phyloP scores from a whole-genome alignment of 2,888 invertebrate genomes.

The Ophioninae sp. region DNA sequence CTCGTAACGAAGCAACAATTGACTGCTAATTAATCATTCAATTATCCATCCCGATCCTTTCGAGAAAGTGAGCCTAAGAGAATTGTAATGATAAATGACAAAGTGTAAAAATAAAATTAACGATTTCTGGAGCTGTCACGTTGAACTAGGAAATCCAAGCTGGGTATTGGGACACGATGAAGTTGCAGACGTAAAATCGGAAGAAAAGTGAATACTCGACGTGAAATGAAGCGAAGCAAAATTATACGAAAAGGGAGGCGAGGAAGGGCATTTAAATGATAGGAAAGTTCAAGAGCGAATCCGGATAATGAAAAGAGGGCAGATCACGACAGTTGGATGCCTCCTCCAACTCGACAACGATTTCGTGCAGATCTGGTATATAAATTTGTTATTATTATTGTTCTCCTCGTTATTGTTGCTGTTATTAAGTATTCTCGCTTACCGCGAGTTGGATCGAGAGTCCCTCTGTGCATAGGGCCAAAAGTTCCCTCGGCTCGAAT shows the following conservation, averaged over 20 bases:
- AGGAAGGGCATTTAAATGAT: constrained; percentile 8
- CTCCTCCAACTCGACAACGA: constrained; percentile 14
- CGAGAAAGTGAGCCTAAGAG: no score
- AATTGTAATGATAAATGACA: neutral
- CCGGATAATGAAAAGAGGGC: constrained; percentile 26
- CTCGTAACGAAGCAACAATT: no score
- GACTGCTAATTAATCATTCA: no score
- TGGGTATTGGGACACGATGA: constrained; percentile 65
- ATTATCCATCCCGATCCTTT: no score
- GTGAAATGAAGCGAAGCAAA: constrained; percentile 35
- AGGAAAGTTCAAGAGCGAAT: neutral
- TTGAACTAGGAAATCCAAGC: constrained; percentile 73
- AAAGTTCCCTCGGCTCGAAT: constrained; percentile 50
- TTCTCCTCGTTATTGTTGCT: constrained; percentile 21
- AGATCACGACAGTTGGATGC: constrained; percentile 19
- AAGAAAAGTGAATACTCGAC: constrained; percentile 57
- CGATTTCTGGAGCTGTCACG: constrained; percentile 60
- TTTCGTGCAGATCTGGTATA: constrained; percentile 30
- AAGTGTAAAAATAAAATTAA: neutral
- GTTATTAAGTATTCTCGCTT: constrained; percentile 21
- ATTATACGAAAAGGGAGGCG: constrained; percentile 15
- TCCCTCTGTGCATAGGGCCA: constrained; percentile 32
- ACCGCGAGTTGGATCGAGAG: constrained; percentile 37
- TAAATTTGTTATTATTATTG: constrained; percentile 35
- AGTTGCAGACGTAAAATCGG: constrained; percentile 6